Base-by-base conservation (phyloP, 37 sponge, comb jelly and placozoan species). In the Hormiphora californensis region DNA sequence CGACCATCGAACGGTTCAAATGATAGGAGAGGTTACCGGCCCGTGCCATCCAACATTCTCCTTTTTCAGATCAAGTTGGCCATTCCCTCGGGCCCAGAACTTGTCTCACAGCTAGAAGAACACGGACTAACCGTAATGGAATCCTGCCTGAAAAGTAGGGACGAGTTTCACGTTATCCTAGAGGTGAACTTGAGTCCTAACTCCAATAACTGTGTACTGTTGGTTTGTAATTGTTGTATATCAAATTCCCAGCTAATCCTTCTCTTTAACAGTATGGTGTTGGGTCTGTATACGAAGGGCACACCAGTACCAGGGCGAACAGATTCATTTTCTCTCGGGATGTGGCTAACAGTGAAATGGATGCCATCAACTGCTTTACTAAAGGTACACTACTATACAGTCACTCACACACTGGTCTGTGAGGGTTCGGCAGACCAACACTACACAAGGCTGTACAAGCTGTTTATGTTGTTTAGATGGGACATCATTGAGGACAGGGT, bases 261-360 rank as follows among this genome's bases (percentile, higher is more conserved):
- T 17, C 12, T 15, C 15, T 17, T 17, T 49, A 17, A 17, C 61
- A 57, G 87, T 95, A 94, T 85, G 73, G 88, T 25, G 78, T 49
- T 17, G 90, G 86, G 33, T 89, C 88, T 12, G 31, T 53, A 38
- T 94, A 91, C 93, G 96, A 93, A 2, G 32, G 34, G 0, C 69
- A 87, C 28, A 87, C 87, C 15, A 88, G 94, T 0, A 44, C 54
- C 2, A 92, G 96, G 87, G 92, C 96, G 39, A 95, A 95, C 62
- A 88, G 96, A 41, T 89, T 95, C 40, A 94, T 95, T 0, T 89
- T 91, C 57, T 95, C 96, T 31, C 90, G 93, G 54, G 96, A 95
- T 61, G 53, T 94, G 12, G 91, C 91, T 7, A 95, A 95, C 44
- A 88, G 91, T 38, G 86, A 88, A 37, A 55, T 95, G 85, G 32